Conservation (phyloP, 2,113 vertebrate genomes). For the Nibea albiflora region DNA sequence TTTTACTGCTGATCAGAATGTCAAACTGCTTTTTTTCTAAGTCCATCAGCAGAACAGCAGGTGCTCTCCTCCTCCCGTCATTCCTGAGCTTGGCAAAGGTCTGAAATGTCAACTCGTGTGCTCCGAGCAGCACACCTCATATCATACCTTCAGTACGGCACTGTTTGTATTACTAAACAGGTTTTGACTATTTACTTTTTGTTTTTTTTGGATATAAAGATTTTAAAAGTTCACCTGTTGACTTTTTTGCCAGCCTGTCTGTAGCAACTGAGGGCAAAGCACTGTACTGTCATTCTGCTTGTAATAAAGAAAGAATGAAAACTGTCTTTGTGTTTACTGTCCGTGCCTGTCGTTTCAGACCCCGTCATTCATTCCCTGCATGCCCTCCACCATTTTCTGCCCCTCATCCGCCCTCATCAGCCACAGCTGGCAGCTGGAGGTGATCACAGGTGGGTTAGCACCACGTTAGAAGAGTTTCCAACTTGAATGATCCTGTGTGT, state of each 20-base stretch:
- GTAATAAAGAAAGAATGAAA: slow-evolving; percentile 89
- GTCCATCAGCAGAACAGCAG: slow-evolving; percentile 77
- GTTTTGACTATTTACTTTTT: slow-evolving; percentile 79
- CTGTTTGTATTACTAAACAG: slow-evolving; percentile 84
- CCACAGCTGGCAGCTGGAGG: not conserved
- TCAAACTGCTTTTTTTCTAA: slow-evolving; percentile 78
- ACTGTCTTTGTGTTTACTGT: not conserved
- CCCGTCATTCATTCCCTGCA: not conserved
- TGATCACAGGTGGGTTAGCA: too few relatives aligned
- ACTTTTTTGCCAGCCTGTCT: slow-evolving; percentile 87
- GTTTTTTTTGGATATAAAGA: slow-evolving; percentile 83
- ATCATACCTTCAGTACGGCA: slow-evolving; percentile 73
- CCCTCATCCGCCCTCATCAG: not conserved
- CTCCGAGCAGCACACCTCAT: slow-evolving; percentile 63
- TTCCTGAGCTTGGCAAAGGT: slow-evolving; percentile 71
- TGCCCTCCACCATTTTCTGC: not conserved
- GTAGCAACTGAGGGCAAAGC: slow-evolving; percentile 87
- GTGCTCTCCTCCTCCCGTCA: slow-evolving; percentile 66
- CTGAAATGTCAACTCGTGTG: slow-evolving; percentile 66
- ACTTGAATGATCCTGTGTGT: too few relatives aligned
- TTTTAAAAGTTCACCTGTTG: slow-evolving; percentile 88
- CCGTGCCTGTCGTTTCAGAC: not conserved
- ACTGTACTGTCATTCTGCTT: slow-evolving; percentile 87
- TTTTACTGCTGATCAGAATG: slow-evolving; percentile 79
- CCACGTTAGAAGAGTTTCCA: too few relatives aligned